Percentiles rank a stretch among this genome's conserved stretches.
phyloP scores from a whole-genome alignment of 2,797 vertebrate genomes.

The Pygocentrus nattereri region DNA sequence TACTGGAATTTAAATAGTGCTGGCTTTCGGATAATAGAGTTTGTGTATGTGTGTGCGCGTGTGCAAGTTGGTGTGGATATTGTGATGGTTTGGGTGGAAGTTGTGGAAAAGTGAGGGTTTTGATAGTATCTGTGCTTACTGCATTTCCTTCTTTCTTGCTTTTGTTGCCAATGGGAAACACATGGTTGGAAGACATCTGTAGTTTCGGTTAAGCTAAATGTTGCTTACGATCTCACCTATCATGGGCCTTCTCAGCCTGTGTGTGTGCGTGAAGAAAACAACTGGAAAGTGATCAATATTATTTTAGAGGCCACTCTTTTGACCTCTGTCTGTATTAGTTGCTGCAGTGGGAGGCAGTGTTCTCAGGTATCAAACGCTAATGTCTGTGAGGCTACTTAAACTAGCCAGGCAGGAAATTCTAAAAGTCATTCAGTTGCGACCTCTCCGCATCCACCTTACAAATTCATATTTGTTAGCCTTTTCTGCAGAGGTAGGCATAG shows the following conservation, averaged over 20 bases:
- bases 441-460: constrained; percentile 2
- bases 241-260: neutral
- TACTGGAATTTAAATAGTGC: constrained; percentile 69
- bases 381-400: neutral
- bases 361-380: constrained; percentile 7
- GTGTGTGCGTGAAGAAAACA: constrained; percentile 4
- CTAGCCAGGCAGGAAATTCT: neutral
- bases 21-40: constrained; percentile 38
- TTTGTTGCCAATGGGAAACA: constrained; percentile 18
- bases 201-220: neutral
- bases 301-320: constrained; percentile 35
- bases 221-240: neutral
- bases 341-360: constrained; percentile 23
- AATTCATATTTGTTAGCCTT: neutral
- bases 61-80: constrained; percentile 52
- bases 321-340: constrained; percentile 34
- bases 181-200: neutral
- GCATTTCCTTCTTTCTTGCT: neutral
- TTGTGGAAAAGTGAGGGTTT: constrained; percentile 58
- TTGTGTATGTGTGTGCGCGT: constrained; percentile 49
- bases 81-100: constrained; percentile 63
- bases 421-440: neutral
- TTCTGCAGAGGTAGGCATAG: neutral
- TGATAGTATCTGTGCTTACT: constrained; percentile 60
- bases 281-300: neutral